Evolutionary conservation across 2,888 invertebrate genomes (phyloP).

Genomic region (Thysanoteuthis rhombus): DNA sequence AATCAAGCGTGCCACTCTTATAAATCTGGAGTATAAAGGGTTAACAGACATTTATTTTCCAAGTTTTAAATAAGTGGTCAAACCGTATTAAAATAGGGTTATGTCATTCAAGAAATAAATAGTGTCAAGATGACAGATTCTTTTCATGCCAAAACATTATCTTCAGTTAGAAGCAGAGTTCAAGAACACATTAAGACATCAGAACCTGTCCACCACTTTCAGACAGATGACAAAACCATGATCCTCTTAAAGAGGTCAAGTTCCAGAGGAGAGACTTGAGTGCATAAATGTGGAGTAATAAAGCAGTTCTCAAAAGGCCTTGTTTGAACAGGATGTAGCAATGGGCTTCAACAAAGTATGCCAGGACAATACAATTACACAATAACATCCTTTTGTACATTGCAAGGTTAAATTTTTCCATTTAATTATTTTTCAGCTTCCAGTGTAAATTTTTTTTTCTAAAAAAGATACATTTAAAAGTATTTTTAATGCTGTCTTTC

Average conservation of each 20-base stretch:
- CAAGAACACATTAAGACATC: not conserved
- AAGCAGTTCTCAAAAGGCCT: not conserved
- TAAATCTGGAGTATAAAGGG: not conserved
- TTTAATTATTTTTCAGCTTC: too few species aligned
- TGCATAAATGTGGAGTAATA: not conserved
- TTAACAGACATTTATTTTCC: not conserved
- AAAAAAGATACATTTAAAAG: too few species aligned
- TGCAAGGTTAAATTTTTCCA: too few species aligned
- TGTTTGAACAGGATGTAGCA: not conserved
- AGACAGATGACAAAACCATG: not conserved
- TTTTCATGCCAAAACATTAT: not conserved
- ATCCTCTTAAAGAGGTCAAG: constrained; percentile 12
- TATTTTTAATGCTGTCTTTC: too few species aligned
- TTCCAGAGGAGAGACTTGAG: not conserved
- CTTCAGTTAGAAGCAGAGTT: not conserved
- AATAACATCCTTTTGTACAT: too few species aligned
- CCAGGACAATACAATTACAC: not conserved
- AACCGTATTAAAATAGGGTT: not conserved
- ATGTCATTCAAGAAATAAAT: not conserved
- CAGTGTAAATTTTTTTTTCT: too few species aligned
- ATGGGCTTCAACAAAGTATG: not conserved
- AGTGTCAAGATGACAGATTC: not conserved
- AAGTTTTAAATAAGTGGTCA: not conserved
- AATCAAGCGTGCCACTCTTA: not conserved
- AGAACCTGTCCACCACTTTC: not conserved